Conservation (phyloP, 2,113 vertebrate species). For the Mus spicilegus region DNA sequence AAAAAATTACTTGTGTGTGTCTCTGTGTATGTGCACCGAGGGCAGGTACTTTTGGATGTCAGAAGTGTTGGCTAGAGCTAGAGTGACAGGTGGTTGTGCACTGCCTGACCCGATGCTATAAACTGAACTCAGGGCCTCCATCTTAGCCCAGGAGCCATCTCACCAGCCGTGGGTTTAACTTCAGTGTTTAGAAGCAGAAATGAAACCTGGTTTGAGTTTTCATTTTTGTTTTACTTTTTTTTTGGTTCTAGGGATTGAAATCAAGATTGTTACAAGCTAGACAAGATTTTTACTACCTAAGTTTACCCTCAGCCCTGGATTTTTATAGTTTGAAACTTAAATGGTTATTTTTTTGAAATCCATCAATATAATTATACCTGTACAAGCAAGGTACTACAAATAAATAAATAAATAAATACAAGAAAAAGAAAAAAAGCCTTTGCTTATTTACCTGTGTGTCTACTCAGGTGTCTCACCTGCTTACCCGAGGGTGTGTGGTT, state of each 20-base stretch:
- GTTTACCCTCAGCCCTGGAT: background rate
- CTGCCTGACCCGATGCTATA: background rate
- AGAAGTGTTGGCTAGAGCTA: background rate
- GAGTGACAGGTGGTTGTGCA: background rate
- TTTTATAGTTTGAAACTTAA: constrained; percentile 30
- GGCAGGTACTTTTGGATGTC: background rate
- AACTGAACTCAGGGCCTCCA: background rate
- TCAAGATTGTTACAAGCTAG: background rate
- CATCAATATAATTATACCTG: background rate
- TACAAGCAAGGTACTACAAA: background rate
- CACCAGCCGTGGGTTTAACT: background rate
- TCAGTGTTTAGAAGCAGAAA: constrained; percentile 1
- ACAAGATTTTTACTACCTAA: background rate
- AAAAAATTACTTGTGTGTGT: background rate
- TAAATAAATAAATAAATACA: no score
- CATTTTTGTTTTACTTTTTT: background rate
- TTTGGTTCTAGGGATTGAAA: background rate
- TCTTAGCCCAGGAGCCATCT: background rate
- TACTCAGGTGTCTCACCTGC: background rate
- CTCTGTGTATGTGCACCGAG: background rate
- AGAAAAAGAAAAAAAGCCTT: background rate
- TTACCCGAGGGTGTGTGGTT: background rate
- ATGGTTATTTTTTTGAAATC: constrained; percentile 18
- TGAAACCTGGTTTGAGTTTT: background rate
- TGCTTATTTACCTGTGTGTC: background rate